Evolutionary conservation across 1,140 invertebrate genomes (phyloP).

Genomic region (Drosophila littoralis): DNA sequence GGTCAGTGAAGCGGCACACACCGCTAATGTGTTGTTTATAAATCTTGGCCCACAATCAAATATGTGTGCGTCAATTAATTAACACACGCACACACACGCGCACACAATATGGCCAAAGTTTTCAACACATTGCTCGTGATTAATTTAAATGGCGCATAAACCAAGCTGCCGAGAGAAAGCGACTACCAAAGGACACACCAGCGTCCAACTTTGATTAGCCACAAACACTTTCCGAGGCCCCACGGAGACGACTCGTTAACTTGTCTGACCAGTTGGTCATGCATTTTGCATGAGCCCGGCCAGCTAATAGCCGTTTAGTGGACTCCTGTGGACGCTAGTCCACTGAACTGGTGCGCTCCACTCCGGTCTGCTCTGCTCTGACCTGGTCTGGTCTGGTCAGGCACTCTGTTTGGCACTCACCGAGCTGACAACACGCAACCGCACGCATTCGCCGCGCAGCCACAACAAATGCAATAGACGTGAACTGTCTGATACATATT

Average conservation of each 20-base stretch:
- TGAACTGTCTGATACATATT: conserved; percentile 34
- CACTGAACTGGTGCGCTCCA: not conserved
- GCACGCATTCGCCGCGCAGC: conserved; percentile 19
- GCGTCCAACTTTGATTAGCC: conserved; percentile 69
- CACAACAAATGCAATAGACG: conserved; percentile 48
- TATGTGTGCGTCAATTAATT: conserved; percentile 69
- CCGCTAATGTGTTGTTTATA: conserved; percentile 54
- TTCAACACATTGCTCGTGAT: conserved; percentile 75
- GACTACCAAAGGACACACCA: conserved; percentile 19
- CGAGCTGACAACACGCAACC: conserved; percentile 50
- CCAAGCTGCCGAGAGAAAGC: conserved; percentile 27
- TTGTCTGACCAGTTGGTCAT: conserved; percentile 65
- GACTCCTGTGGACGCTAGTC: conserved; percentile 36
- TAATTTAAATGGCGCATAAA: conserved; percentile 75
- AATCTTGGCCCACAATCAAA: conserved; percentile 64
- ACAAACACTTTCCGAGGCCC: conserved; percentile 67
- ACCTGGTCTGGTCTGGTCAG: not conserved
- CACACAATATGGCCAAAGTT: conserved; percentile 53
- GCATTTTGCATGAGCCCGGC: conserved; percentile 72
- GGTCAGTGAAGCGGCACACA: conserved; percentile 33
- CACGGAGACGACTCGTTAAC: conserved; percentile 74
- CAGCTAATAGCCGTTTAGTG: conserved; percentile 76
- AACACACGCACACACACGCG: conserved; percentile 34
- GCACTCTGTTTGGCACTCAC: not conserved
- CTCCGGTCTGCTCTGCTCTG: not conserved